Evolutionary conservation across 2,797 vertebrate genomes (phyloP).

Genomic region (Tenualosa thibaudeaui): DNA sequence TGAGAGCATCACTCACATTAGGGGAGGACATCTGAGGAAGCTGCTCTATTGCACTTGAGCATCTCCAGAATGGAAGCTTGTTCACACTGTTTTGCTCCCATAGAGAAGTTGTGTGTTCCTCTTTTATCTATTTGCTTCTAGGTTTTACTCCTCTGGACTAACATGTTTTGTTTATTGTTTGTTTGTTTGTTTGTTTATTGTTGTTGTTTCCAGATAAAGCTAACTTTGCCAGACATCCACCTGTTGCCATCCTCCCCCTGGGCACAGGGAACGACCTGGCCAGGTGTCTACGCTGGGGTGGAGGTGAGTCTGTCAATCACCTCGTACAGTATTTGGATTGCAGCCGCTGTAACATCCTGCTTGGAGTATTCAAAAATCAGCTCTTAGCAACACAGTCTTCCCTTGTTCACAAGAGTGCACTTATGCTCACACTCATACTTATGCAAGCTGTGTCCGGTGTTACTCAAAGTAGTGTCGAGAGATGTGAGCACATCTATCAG

Average conservation of each 20-base stretch:
- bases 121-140: not conserved
- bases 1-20: not conserved
- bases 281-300: conserved; percentile 92
- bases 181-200: not conserved
- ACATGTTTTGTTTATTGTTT: not conserved
- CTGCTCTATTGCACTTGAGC: not conserved
- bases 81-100: not conserved
- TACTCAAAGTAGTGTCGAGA: not conserved
- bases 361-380: not conserved
- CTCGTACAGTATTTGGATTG: not conserved
- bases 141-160: not conserved
- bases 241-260: conserved; percentile 89
- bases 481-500: no score
- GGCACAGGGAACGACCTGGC: conserved; percentile 94
- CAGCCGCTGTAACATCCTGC: not conserved
- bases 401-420: not conserved
- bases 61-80: not conserved
- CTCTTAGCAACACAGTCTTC: not conserved
- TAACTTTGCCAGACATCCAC: conserved; percentile 81
- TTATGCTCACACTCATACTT: not conserved
- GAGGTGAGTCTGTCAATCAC: conserved; percentile 75
- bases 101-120: not conserved
- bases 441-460: not conserved
- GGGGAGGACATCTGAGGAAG: conserved; percentile 10
- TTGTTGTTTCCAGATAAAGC: conserved; percentile 81